phyloP scores from a whole-genome alignment of 2,888 invertebrate genomes.

The Melanargia galathea region DNA sequence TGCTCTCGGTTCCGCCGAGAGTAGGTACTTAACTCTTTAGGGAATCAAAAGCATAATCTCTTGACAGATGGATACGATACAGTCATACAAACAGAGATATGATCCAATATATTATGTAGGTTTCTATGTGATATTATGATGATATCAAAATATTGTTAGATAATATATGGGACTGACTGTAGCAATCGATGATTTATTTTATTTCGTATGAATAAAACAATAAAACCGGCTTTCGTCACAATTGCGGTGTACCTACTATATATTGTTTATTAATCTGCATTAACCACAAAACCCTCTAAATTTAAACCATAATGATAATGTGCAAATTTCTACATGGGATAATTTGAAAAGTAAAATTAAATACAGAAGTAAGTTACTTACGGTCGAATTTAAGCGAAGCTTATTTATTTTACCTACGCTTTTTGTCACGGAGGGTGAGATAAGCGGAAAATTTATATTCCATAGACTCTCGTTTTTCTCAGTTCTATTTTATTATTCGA shows the following conservation, averaged over 20 bases:
- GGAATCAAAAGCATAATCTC: too few relatives aligned
- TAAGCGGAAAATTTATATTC: constrained; percentile 9
- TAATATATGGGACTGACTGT: too few relatives aligned
- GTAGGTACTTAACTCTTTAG: too few relatives aligned
- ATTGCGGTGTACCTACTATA: too few relatives aligned
- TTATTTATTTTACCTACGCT: background rate
- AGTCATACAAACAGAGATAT: too few relatives aligned
- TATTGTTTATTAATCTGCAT: too few relatives aligned
- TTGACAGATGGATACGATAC: too few relatives aligned
- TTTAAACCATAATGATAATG: background rate
- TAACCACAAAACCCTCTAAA: background rate
- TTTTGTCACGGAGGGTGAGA: constrained; percentile 4
- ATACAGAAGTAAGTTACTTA: background rate
- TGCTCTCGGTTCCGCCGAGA: too few relatives aligned
- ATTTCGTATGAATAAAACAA: background rate
- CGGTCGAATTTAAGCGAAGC: constrained; percentile 5
- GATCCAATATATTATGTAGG: too few relatives aligned
- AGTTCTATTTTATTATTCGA: background rate
- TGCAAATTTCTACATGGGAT: background rate
- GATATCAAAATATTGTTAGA: too few relatives aligned
- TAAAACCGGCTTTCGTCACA: too few relatives aligned
- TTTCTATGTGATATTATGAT: too few relatives aligned
- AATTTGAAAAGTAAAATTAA: constrained; percentile 3
- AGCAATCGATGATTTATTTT: background rate
- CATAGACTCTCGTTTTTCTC: background rate